Conservation (phyloP, 2,888 invertebrate genomes). For the Philonicus albiceps region DNA sequence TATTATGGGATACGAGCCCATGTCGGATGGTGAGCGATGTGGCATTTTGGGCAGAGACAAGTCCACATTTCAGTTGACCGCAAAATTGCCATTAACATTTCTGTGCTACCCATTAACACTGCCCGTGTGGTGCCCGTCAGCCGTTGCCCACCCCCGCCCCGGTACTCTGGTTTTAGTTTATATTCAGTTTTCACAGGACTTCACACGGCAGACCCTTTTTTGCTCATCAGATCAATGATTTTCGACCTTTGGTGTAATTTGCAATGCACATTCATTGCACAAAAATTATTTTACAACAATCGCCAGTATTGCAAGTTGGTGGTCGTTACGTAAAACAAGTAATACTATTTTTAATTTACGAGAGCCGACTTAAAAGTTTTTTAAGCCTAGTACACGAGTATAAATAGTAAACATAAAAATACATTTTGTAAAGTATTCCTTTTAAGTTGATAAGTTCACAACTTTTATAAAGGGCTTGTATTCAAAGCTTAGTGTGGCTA, state of each 20-base stretch:
- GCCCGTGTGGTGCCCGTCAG: neutral
- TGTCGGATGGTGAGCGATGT: slow-evolving; percentile 35
- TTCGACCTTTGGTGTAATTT: neutral
- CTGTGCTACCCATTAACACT: slow-evolving; percentile 27
- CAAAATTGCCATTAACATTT: slow-evolving; percentile 47
- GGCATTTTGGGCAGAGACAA: slow-evolving; percentile 28
- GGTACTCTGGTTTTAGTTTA: neutral
- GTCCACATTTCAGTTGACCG: slow-evolving; percentile 46
- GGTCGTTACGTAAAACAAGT: neutral
- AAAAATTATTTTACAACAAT: neutral
- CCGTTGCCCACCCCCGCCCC: neutral
- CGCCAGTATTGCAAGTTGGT: neutral
- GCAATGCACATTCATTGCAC: neutral
- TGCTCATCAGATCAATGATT: neutral
- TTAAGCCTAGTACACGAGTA: too few relatives aligned
- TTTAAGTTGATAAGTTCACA: too few relatives aligned
- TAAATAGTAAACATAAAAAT: too few relatives aligned
- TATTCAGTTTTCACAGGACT: neutral
- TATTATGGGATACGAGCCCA: slow-evolving; percentile 25
- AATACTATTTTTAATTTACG: too few relatives aligned
- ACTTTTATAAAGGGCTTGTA: too few relatives aligned
- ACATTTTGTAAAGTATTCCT: too few relatives aligned
- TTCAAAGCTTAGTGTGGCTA: too few relatives aligned
- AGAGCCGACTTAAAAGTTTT: too few relatives aligned
- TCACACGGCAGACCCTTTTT: neutral